Percentiles rank a stretch among this genome's conserved stretches.
These are phyloP conservation scores for Hemicordylus capensis DNA, from an alignment of 2,113 vertebrate genomes.

Conservation along the genomic window DNA sequence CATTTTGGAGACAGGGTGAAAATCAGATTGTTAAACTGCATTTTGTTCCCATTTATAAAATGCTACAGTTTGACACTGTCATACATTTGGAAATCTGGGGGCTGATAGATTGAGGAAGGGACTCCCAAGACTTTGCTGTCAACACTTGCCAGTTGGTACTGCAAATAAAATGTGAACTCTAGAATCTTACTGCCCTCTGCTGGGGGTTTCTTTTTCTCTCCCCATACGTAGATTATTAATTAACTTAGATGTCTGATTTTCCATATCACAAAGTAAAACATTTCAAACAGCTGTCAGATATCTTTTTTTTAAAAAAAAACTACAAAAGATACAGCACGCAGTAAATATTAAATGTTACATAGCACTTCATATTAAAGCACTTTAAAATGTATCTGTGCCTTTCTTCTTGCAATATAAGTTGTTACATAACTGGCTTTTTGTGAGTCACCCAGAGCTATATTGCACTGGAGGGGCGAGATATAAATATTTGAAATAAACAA, in stretches of 20 bases:
- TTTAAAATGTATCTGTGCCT: too few relatives aligned
- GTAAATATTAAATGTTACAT: neutral
- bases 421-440: too few relatives aligned
- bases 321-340: neutral
- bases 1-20: slow-evolving; percentile 44
- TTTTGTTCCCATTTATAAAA: slow-evolving; percentile 42
- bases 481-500: too few relatives aligned
- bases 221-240: accelerated
- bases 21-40: slow-evolving; percentile 49
- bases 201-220: neutral
- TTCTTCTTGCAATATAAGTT: too few relatives aligned
- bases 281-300: neutral
- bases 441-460: too few relatives aligned
- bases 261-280: accelerated
- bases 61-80: slow-evolving; percentile 31
- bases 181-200: slow-evolving; percentile 61
- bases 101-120: slow-evolving; percentile 20
- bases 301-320: neutral
- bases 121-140: neutral
- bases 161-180: neutral
- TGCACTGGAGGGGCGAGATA: too few relatives aligned
- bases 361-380: too few relatives aligned
- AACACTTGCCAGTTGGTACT: accelerated
- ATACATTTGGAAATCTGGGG: slow-evolving; percentile 4
- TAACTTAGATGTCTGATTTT: accelerated